A percentile compares a stretch with the other conserved stretches of the same genome.
Conservation (phyloP, 2,797 vertebrate species). For the Gastrophryne carolinensis region DNA sequence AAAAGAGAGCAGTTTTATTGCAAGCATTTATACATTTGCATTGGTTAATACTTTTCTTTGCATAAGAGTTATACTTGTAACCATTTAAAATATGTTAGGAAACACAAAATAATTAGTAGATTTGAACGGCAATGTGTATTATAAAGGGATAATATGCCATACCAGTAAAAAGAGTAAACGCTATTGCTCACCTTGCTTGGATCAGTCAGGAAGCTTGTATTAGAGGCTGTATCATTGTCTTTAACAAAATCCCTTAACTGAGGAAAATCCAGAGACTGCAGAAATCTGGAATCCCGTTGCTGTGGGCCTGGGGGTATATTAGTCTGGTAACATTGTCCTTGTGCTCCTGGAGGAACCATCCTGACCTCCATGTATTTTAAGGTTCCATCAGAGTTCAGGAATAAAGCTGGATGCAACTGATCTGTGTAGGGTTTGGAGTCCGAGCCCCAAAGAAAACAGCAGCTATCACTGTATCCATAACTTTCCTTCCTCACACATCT, state of each 20-base stretch:
- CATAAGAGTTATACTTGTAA: too few relatives aligned
- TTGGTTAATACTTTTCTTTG: too few relatives aligned
- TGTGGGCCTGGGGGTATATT: constrained; percentile 89
- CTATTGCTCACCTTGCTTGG: not conserved
- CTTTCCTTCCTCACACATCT: constrained; percentile 15
- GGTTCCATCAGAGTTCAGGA: constrained; percentile 79
- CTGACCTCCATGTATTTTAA: constrained; percentile 72
- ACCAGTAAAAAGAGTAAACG: not conserved
- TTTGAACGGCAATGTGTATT: too few relatives aligned
- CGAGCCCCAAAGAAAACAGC: not conserved
- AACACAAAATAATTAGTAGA: too few relatives aligned
- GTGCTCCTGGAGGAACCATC: constrained; percentile 74
- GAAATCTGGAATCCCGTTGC: constrained; percentile 53
- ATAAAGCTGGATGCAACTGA: constrained; percentile 82
- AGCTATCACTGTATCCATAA: not conserved
- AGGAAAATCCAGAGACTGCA: constrained; percentile 9
- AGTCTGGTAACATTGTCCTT: constrained; percentile 85
- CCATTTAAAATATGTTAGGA: too few relatives aligned
- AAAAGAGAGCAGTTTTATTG: too few relatives aligned
- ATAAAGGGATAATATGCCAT: too few relatives aligned
- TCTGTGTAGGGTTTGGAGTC: constrained; percentile 76
- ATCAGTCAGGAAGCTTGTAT: not conserved
- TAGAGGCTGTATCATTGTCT: not conserved
- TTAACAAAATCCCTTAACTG: constrained; percentile 32
- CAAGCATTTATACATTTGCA: too few relatives aligned